Evolutionary conservation across 2,797 vertebrate species (phyloP), one percentile per base, ranked within the genome.

Genomic region (Orientallactaga sibirica): DNA sequence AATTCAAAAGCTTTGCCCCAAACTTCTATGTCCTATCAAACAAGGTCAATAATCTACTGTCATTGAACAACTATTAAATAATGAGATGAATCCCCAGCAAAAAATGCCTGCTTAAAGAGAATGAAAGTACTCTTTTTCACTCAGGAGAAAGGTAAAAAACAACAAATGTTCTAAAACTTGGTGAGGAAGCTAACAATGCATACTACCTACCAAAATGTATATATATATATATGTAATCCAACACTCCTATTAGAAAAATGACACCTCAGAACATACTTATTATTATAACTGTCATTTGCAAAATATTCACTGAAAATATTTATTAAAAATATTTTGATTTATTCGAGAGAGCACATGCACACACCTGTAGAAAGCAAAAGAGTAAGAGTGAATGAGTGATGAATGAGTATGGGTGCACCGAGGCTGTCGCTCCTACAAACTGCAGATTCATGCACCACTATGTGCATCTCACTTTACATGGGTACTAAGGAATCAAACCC

Each of bases 101-200:
- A 27, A 66, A 7, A 5, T 1, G 66, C 9, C 16, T 73, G 7
- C 67, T 33, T 76, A 52, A 62, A 90, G 29, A 90, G 29, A 70
- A 86, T 14, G 22, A 86, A 92, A 68, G 3, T 3, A 33, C 24
- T 86, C 71, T 48, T 79, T 93, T 96, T 89, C 86, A 93, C 48
- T 84, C 70, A 87, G n/a, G 58, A 48, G 52, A 74, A 94, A 92
- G 92, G 85, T 62, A 88, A 76, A n/a, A 90, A 94, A 90, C 87
- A 92, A 90, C 66, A 27, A 77, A 55, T 22, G 22, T 74, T 81
- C n/a, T 41, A 76, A 89, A 88, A 76, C 24, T 71, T 83, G 83
- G n/a, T 70, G 58, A 95, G 48, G n/a, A 93, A 76, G 80, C 84
- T n/a, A 22, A 86, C 75, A 73, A 89, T 55, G 61, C 27, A 43